Evolutionary conservation across 2,113 vertebrate genomes (phyloP), one percentile per base, ranked within the genome.

Genomic region (Lampris incognitus): DNA sequence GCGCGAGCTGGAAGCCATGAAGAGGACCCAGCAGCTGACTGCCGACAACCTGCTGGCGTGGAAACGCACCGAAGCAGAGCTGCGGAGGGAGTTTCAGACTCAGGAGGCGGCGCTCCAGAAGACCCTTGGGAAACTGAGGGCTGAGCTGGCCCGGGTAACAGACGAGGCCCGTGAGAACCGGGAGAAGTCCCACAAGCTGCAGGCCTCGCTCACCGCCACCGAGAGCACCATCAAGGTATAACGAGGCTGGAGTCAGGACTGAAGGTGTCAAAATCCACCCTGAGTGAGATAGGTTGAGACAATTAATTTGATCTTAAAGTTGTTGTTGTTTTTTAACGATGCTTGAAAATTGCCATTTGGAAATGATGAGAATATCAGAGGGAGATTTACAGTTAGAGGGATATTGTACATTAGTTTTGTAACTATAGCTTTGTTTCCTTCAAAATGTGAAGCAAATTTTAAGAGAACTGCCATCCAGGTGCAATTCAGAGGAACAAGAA

Each of bases 1-100:
- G 58, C 96, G 95, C 0, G 98, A 99, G 88, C 94, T 99, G 72
- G 98, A 99, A 84, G 97, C 96, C 85, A 95, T 99, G 95, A 99
- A 98, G 94, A 93, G 97, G 56, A 98, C 97, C 2, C 98, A 99
- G 86, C 95, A 97, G 87, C 96, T 98, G 83, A 99, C 97, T 3
- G 96, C 97, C 0, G 97, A 99, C 88, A 98, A 96, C 87, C 90
- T 99, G 48, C 90, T 97, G 89, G 95, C 96, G 7, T 98, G 97
- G 94, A 98, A 98, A 92, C 96, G 97, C 87, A 99, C 97, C 13
- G 98, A 99, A 92, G 92, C 93, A 0, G 97, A 99, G 69, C 93
- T 99, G 82, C 94, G 96, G 76, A 96, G 95, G 81, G 98, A 99
- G 85, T 98, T 99, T 75, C 98, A 99, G 90, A 94, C 89, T 11